Conservation (phyloP, 2,888 invertebrate genomes). For the Crioceris asparagi region DNA sequence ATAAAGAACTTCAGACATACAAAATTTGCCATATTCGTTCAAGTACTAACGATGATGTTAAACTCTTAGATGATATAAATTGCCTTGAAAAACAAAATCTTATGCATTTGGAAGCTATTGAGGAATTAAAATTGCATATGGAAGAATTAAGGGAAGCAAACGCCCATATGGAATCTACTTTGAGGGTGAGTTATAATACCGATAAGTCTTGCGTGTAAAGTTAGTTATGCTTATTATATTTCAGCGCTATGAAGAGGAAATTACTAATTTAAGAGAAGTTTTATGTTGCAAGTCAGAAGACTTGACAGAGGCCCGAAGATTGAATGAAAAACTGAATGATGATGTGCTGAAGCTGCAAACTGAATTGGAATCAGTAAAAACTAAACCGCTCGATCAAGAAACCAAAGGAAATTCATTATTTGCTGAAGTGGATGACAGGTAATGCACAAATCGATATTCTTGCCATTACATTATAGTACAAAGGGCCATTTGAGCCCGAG, state of each 20-base stretch:
- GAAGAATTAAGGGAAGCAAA: no score
- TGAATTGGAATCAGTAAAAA: conserved; percentile 27
- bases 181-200: no score
- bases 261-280: conserved; percentile 19
- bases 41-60: conserved; percentile 9
- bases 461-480: neutral
- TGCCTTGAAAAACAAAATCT: conserved; percentile 10
- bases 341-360: conserved; percentile 22
- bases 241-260: conserved; percentile 19
- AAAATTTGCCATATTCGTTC: conserved; percentile 10
- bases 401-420: conserved; percentile 33
- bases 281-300: conserved; percentile 24
- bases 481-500: neutral
- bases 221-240: conserved; percentile 5
- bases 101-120: no score
- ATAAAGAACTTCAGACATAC: conserved; percentile 12
- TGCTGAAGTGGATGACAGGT: conserved; percentile 34
- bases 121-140: no score
- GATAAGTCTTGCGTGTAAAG: neutral
- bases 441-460: no score
- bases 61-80: conserved; percentile 12
- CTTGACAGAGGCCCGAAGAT: conserved; percentile 21
- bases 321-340: conserved; percentile 27
- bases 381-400: conserved; percentile 25
- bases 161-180: no score